Evolutionary conservation across 23 tunicate species (phyloP).

Genomic region (Halocynthia roretzi): DNA sequence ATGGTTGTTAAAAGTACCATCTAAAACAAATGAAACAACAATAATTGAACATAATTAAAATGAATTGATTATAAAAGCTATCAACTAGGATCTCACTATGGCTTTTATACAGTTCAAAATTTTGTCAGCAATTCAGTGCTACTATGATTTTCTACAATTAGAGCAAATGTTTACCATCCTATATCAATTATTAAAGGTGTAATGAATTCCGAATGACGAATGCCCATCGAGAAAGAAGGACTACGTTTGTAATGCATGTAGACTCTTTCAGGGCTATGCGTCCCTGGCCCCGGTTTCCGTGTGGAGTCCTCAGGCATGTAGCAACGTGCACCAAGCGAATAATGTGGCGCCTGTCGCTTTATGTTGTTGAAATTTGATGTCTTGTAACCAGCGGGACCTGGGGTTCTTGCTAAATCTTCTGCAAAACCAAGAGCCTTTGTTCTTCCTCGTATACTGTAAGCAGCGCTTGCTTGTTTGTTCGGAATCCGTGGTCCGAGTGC

Average conservation of each 20-base stretch:
- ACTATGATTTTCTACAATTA: too few species aligned
- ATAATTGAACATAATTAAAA: too few species aligned
- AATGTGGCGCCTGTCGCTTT: slow-evolving; percentile 63
- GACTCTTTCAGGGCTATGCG: slow-evolving; percentile 86
- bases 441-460: slow-evolving; percentile 77
- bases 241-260: slow-evolving; percentile 55
- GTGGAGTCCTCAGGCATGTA: slow-evolving; percentile 88
- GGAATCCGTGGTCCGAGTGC: slow-evolving; percentile 70
- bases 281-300: slow-evolving; percentile 91
- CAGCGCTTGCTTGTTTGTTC: slow-evolving; percentile 62
- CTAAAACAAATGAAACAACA: too few species aligned
- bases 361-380: slow-evolving; percentile 35
- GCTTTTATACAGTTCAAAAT: too few species aligned
- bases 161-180: too few species aligned
- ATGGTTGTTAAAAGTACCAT: too few species aligned
- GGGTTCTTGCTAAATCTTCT: slow-evolving; percentile 83
- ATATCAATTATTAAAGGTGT: slow-evolving; percentile 85
- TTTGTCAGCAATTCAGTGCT: too few species aligned
- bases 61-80: too few species aligned
- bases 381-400: slow-evolving; percentile 87
- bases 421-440: slow-evolving; percentile 63
- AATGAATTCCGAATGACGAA: slow-evolving; percentile 83
- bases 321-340: slow-evolving; percentile 79
- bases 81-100: too few species aligned
- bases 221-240: slow-evolving; percentile 79